A percentile compares a stretch with the other conserved stretches of the same genome.
Evolutionary conservation across 1,140 invertebrate species (phyloP).

Genomic region (Lucilia cuprina): DNA sequence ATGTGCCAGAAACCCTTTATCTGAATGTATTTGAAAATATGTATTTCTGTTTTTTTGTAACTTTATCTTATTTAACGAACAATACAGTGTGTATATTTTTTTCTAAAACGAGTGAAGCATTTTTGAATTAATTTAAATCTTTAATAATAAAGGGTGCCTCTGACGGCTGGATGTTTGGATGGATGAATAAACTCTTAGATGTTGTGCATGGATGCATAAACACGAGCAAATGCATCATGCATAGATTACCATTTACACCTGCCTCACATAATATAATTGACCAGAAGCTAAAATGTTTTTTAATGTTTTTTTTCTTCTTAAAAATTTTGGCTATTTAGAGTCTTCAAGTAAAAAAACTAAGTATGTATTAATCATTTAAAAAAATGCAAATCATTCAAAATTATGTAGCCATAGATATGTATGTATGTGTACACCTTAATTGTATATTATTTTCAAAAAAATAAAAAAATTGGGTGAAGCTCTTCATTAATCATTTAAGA

Average conservation of each 20-base stretch:
- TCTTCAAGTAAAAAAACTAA: neutral
- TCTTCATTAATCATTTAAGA: slow-evolving; percentile 18
- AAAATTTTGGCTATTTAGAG: neutral
- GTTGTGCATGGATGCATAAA: neutral
- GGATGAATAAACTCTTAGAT: neutral
- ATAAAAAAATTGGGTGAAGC: neutral
- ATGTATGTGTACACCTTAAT: too few relatives aligned
- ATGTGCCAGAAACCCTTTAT: slow-evolving; percentile 18
- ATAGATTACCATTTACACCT: slow-evolving; percentile 18
- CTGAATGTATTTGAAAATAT: neutral
- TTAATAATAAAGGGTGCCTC: slow-evolving; percentile 24
- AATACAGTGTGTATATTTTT: neutral
- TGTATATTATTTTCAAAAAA: neutral
- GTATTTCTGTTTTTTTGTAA: neutral
- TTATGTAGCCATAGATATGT: neutral
- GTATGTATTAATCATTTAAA: slow-evolving; percentile 12
- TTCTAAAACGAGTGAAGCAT: neutral
- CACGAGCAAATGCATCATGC: neutral
- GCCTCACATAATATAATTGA: neutral
- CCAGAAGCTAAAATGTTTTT: neutral
- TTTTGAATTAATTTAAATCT: slow-evolving; percentile 35
- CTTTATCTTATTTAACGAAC: neutral
- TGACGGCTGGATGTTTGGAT: neutral
- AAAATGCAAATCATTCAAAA: slow-evolving; percentile 23
- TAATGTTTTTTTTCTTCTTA: neutral